Conservation (phyloP, 2,888 invertebrate genomes). For the Diplolepis rosae region DNA sequence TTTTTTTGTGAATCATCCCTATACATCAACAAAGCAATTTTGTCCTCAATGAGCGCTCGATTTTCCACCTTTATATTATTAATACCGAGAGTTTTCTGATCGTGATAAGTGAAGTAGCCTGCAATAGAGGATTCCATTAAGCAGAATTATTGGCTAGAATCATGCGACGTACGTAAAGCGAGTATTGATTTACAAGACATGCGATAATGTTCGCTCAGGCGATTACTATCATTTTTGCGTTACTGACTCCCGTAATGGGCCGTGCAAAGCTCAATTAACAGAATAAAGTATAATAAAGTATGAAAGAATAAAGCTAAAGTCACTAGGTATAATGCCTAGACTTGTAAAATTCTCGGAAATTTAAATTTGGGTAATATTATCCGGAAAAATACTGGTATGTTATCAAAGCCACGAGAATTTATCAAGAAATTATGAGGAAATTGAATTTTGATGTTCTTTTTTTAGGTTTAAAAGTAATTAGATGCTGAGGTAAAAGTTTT, state of each 20-base stretch:
- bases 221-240: conserved; percentile 55
- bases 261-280: conserved; percentile 41
- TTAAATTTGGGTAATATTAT: too few species aligned
- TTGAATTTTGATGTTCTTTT: too few species aligned
- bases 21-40: too few species aligned
- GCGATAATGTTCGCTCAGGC: conserved; percentile 48
- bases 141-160: conserved; percentile 42
- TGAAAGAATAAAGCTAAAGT: too few species aligned
- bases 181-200: conserved; percentile 57
- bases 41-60: background rate
- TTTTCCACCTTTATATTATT: background rate
- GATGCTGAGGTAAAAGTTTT: too few species aligned
- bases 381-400: too few species aligned
- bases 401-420: too few species aligned
- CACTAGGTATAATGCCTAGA: conserved; percentile 47
- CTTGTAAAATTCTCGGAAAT: too few species aligned
- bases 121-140: background rate
- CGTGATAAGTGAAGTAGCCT: background rate
- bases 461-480: too few species aligned
- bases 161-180: conserved; percentile 42
- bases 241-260: conserved; percentile 42
- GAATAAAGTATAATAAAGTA: conserved; percentile 55
- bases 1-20: too few species aligned
- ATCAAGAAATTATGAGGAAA: too few species aligned
- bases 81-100: background rate